phyloP scores from a whole-genome alignment of 2,888 invertebrate species.

The Aphidoletes aphidimyza region DNA sequence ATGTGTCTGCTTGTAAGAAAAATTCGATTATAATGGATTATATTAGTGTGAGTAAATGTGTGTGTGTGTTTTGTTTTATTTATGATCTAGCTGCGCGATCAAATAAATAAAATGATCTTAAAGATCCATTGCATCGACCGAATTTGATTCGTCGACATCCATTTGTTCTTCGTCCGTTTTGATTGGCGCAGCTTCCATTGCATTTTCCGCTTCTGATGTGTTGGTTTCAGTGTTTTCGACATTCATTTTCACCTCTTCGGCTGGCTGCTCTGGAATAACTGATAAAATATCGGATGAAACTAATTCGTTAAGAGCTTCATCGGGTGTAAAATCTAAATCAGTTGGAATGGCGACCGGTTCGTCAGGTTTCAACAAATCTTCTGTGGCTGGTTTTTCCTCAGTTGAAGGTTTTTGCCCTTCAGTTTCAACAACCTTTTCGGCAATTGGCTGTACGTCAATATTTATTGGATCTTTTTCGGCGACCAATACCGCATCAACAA shows the following conservation, averaged over 20 bases:
- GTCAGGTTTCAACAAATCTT: neutral
- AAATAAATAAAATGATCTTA: neutral
- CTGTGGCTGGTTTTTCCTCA: slow-evolving; percentile 4
- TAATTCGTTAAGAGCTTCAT: neutral
- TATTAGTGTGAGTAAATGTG: slow-evolving; percentile 20
- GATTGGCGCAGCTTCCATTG: slow-evolving; percentile 13
- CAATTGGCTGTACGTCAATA: slow-evolving; percentile 10
- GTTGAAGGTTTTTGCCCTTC: neutral
- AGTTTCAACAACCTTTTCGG: neutral
- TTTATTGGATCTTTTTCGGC: neutral
- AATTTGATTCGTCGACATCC: slow-evolving; percentile 30
- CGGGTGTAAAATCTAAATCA: neutral
- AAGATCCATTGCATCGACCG: slow-evolving; percentile 41
- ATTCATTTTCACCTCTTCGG: neutral
- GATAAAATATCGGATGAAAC: neutral
- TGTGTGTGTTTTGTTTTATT: neutral
- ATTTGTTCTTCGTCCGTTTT: slow-evolving; percentile 47
- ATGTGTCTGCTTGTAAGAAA: neutral
- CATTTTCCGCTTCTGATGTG: neutral
- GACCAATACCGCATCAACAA: neutral
- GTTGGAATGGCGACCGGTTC: neutral
- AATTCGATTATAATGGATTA: slow-evolving; percentile 25
- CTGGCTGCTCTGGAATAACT: neutral
- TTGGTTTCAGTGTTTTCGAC: neutral
- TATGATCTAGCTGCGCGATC: neutral